These are phyloP conservation scores for Carcina quercana DNA, from an alignment of 2,888 invertebrate genomes.

Conservation along the genomic window DNA sequence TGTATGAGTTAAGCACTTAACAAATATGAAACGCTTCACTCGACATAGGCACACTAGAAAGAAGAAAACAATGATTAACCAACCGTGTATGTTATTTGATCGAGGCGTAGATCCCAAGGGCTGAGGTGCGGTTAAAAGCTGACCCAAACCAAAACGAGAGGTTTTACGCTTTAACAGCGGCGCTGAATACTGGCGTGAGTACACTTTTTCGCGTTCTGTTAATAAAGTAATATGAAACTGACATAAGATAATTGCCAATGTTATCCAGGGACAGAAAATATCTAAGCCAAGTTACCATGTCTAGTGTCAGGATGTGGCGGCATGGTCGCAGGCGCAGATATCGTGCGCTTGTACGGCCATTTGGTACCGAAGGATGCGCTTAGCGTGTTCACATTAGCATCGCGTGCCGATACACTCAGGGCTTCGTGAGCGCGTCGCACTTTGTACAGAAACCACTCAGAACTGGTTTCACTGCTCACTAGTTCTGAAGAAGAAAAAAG, in stretches of 20 bases:
- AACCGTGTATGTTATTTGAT: constrained; percentile 27
- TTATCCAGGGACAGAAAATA: no score
- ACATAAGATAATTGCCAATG: no score
- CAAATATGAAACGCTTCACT: no score
- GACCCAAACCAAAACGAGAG: constrained; percentile 92
- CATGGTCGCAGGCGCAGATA: constrained; percentile 93
- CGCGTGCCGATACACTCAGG: constrained; percentile 76
- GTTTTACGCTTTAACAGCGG: constrained; percentile 96
- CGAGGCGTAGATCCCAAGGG: constrained; percentile 23
- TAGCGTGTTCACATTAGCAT: constrained; percentile 75
- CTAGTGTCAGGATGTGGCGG: constrained; percentile 82
- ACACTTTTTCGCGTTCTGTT: constrained; percentile 87
- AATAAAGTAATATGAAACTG: no score
- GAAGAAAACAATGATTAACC: constrained; percentile 3
- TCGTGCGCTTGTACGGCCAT: constrained; percentile 96
- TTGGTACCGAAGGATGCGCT: constrained; percentile 93
- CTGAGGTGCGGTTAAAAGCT: constrained; percentile 74
- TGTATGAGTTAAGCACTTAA: no score
- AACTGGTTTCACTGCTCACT: constrained; percentile 89
- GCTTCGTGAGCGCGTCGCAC: constrained; percentile 93
- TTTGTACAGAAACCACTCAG: constrained; percentile 89
- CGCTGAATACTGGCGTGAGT: constrained; percentile 94
- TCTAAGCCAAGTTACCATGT: constrained; percentile 48
- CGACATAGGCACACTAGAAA: no score
- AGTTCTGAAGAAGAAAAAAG: constrained; percentile 83